Percentiles rank a stretch among this genome's conserved stretches.
These are phyloP conservation scores for Tricholauxania praeusta DNA, from an alignment of 2,888 invertebrate genomes.

Conservation along the genomic window DNA sequence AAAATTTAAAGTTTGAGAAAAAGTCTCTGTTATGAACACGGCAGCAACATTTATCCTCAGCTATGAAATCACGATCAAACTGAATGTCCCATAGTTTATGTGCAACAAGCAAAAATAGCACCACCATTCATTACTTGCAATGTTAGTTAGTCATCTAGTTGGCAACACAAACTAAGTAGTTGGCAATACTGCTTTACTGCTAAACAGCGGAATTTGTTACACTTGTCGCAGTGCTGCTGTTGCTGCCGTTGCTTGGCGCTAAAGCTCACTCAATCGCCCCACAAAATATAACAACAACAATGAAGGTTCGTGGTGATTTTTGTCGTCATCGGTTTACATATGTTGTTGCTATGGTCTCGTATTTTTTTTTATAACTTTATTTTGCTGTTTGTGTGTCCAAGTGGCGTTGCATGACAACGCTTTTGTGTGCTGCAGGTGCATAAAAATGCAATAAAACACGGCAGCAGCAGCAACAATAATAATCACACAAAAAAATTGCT, in stretches of 20 bases:
- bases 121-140: background rate
- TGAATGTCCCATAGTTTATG: background rate
- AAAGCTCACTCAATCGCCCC: conserved; percentile 10
- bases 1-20: too few species aligned
- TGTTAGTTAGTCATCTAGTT: conserved; percentile 20
- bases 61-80: background rate
- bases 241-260: conserved; percentile 19
- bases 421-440: conserved; percentile 27
- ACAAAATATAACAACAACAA: background rate
- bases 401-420: conserved; percentile 15
- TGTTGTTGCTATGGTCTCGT: background rate
- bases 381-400: conserved; percentile 28
- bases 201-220: conserved; percentile 26
- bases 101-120: background rate
- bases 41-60: background rate
- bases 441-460: conserved; percentile 28
- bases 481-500: conserved; percentile 1
- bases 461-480: background rate
- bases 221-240: conserved; percentile 24
- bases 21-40: too few species aligned
- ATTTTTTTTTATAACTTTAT: conserved; percentile 11
- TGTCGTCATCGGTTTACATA: background rate
- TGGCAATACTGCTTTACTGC: conserved; percentile 29
- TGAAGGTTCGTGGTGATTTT: background rate
- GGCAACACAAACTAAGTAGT: conserved; percentile 23